Percentiles rank a stretch among this genome's conserved stretches.
Evolutionary conservation across 2,113 vertebrate genomes (phyloP).

Genomic region (Geococcyx californianus): DNA sequence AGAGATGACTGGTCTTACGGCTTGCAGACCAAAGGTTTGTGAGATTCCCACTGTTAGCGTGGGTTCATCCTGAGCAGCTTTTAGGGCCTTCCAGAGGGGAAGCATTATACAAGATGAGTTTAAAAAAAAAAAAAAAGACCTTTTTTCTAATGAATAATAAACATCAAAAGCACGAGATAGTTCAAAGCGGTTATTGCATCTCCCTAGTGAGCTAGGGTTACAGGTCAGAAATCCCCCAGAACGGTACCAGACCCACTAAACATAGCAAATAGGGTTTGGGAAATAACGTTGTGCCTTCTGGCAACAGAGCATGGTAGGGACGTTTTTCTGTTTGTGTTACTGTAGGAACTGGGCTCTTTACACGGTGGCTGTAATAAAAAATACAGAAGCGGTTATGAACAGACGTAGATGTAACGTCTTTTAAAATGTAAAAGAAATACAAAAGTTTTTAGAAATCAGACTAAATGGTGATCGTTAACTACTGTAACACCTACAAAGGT

Average conservation of each 20-base stretch:
- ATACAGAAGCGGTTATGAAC: background rate
- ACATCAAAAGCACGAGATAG: background rate
- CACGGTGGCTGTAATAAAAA: background rate
- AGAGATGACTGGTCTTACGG: background rate
- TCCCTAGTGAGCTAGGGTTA: background rate
- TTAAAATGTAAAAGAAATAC: background rate
- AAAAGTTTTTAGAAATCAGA: background rate
- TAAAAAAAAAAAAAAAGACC: background rate
- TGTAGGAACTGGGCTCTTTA: accelerated
- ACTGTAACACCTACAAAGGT: background rate
- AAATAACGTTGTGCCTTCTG: background rate
- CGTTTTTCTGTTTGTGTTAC: background rate
- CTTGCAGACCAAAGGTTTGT: background rate
- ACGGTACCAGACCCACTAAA: background rate
- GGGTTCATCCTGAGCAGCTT: background rate
- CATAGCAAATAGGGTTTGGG: background rate
- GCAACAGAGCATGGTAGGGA: background rate
- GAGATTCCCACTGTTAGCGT: accelerated
- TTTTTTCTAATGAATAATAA: background rate
- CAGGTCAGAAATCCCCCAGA: background rate
- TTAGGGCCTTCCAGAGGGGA: background rate
- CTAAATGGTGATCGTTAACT: background rate
- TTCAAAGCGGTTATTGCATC: background rate
- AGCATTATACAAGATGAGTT: background rate
- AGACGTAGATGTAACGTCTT: background rate